Evolutionary conservation across 2,888 invertebrate species (phyloP).

Genomic region (Beris chalybata): DNA sequence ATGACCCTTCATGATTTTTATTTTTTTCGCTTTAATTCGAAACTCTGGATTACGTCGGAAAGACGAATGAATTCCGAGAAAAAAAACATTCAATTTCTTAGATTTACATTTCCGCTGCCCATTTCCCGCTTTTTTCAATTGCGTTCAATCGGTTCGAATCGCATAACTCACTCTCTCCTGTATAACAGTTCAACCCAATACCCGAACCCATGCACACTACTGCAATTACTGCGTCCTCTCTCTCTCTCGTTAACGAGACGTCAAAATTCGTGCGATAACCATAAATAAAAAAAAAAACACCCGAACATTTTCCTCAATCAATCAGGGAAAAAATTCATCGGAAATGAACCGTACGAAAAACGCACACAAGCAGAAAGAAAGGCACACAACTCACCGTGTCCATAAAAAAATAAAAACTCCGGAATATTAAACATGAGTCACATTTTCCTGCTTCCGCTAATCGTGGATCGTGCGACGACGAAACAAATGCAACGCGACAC

Average conservation of each 20-base stretch:
- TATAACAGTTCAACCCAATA: slow-evolving; percentile 27
- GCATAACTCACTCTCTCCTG: slow-evolving; percentile 18
- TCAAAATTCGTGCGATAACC: slow-evolving; percentile 21
- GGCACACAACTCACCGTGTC: slow-evolving; percentile 20
- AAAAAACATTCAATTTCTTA: no score
- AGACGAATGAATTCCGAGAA: no score
- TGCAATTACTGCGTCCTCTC: neutral
- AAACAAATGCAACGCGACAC: no score
- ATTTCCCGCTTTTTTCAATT: neutral
- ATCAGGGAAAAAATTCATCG: slow-evolving; percentile 29
- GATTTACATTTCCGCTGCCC: no score
- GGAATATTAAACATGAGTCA: no score
- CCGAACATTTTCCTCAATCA: slow-evolving; percentile 12
- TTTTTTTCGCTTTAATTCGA: no score
- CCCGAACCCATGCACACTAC: slow-evolving; percentile 7
- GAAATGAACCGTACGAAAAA: slow-evolving; percentile 20
- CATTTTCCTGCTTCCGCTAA: no score
- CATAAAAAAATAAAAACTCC: slow-evolving; percentile 7
- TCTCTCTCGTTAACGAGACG: neutral
- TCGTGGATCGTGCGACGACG: no score
- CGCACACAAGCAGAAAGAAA: neutral
- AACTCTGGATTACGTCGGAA: no score
- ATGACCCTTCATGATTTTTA: no score
- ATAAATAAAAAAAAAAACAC: slow-evolving; percentile 5
- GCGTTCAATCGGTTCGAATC: slow-evolving; percentile 23